Evolutionary conservation across 2,888 invertebrate species (phyloP).

Genomic region (Eupeodes latifasciatus): DNA sequence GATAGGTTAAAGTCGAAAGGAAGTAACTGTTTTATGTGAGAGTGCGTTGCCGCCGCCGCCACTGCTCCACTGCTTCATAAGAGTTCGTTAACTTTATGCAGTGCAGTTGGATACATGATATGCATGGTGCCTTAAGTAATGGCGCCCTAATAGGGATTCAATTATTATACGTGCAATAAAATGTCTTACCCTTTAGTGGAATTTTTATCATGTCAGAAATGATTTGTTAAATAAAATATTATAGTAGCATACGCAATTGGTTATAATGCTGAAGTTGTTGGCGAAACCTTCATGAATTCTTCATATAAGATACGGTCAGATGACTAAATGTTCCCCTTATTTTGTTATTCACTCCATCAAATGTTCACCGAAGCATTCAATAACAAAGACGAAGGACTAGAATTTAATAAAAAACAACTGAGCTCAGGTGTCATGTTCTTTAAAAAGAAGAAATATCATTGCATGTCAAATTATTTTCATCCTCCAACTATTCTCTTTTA

Average conservation of each 20-base stretch:
- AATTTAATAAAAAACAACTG: neutral
- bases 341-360: neutral
- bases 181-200: neutral
- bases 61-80: neutral
- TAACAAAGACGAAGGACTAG: neutral
- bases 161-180: neutral
- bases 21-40: neutral
- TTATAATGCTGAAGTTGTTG: neutral
- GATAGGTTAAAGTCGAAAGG: conserved; percentile 5
- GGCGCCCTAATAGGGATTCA: neutral
- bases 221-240: neutral
- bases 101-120: conserved; percentile 4
- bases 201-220: conserved; percentile 1
- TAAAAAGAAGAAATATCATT: neutral
- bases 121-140: neutral
- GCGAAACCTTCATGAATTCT: neutral
- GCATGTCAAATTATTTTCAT: neutral
- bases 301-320: neutral
- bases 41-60: conserved; percentile 15
- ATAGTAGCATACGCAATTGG: neutral
- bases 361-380: neutral
- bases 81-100: conserved; percentile 36
- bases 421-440: neutral
- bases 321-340: neutral
- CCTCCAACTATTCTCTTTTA: neutral